A percentile compares a stretch with the other conserved stretches of the same genome.
Conservation (phyloP, 2,113 vertebrate species). For the Rynchops niger region DNA sequence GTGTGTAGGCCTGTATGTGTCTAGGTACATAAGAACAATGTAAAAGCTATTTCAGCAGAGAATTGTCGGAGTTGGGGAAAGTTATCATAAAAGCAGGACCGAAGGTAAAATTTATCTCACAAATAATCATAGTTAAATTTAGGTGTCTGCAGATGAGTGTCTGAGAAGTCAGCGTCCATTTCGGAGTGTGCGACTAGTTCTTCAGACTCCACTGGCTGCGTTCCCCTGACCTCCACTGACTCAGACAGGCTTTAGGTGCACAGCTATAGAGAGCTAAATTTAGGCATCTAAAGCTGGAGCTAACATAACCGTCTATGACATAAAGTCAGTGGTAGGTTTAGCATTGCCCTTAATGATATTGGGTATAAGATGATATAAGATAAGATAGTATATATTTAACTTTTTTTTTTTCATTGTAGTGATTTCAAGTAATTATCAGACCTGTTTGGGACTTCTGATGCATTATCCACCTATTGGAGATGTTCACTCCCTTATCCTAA, state of each 20-base stretch:
- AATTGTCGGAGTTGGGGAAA: background rate
- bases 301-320: background rate
- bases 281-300: background rate
- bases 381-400: background rate
- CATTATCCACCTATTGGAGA: conserved; percentile 95
- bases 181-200: background rate
- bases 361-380: background rate
- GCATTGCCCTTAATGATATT: background rate
- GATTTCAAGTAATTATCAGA: conserved; percentile 99
- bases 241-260: background rate
- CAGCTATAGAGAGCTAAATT: background rate
- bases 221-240: background rate
- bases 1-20: no score
- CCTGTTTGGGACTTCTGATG: conserved; percentile 96
- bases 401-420: conserved; percentile 75
- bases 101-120: background rate
- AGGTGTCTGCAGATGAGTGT: background rate
- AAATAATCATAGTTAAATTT: background rate
- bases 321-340: background rate
- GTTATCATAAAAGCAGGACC: background rate
- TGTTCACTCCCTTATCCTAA: conserved; percentile 91
- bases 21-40: background rate
- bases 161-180: background rate
- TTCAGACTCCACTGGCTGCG: background rate
- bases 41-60: background rate